Percentiles rank a stretch among this genome's conserved stretches.
phyloP scores from a whole-genome alignment of 2,888 invertebrate species.

The Thalpophila matura region DNA sequence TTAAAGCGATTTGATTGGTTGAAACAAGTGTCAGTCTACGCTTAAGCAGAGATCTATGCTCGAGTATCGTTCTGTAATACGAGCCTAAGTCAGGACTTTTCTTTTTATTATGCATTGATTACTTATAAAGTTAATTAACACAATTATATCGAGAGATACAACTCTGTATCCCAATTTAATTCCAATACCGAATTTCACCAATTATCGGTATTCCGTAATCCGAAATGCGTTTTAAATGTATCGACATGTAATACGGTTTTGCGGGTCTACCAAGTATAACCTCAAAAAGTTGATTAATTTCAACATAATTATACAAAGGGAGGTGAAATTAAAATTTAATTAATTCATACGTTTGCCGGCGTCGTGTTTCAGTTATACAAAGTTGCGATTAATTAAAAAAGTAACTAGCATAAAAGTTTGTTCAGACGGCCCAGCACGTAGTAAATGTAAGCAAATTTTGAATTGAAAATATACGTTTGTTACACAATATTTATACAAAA shows the following conservation, averaged over 20 bases:
- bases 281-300: constrained; percentile 43
- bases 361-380: constrained; percentile 32
- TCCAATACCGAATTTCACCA: constrained; percentile 5
- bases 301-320: constrained; percentile 3
- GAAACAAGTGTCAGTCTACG: too few relatives aligned
- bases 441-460: too few relatives aligned
- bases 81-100: too few relatives aligned
- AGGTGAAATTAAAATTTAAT: constrained; percentile 38
- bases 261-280: constrained; percentile 22
- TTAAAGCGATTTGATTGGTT: too few relatives aligned
- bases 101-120: too few relatives aligned
- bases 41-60: too few relatives aligned
- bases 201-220: constrained; percentile 23
- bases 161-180: not conserved
- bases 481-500: too few relatives aligned
- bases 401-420: constrained; percentile 16
- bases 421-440: too few relatives aligned
- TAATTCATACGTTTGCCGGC: constrained; percentile 19
- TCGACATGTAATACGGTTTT: constrained; percentile 6
- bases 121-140: constrained; percentile 5
- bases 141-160: not conserved
- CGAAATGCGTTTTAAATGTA: constrained; percentile 37
- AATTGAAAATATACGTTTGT: too few relatives aligned
- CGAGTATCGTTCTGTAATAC: too few relatives aligned
- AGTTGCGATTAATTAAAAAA: constrained; percentile 46